phyloP scores from a whole-genome alignment of 1,140 invertebrate species.

The Listronotus oregonensis region DNA sequence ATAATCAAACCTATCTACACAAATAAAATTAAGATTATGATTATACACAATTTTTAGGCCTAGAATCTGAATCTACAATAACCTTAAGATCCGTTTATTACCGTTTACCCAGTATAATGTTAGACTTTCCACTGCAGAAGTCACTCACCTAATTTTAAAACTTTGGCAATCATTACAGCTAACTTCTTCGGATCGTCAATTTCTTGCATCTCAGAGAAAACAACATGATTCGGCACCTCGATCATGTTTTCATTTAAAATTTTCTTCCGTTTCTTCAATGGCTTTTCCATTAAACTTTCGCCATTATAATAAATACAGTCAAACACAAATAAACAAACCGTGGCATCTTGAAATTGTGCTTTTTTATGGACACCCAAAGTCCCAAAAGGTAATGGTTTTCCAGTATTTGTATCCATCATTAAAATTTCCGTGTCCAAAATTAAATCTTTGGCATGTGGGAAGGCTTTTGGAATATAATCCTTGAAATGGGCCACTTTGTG shows the following conservation, averaged over 20 bases:
- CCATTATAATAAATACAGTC: conserved; percentile 94
- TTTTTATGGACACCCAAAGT: conserved; percentile 90
- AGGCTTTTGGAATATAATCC: conserved; percentile 87
- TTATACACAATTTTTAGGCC: too few species aligned
- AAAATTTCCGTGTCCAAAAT: conserved; percentile 92
- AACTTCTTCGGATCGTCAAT: conserved; percentile 76
- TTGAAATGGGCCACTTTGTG: conserved; percentile 90
- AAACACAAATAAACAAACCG: conserved; percentile 91
- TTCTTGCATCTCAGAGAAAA: conserved; percentile 85
- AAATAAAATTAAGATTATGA: too few species aligned
- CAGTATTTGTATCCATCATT: conserved; percentile 83
- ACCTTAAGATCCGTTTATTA: too few species aligned
- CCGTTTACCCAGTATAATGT: too few species aligned
- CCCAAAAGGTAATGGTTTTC: conserved; percentile 90
- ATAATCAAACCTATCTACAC: too few species aligned
- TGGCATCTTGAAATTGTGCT: conserved; percentile 82
- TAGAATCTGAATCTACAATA: too few species aligned
- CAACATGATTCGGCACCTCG: conserved; percentile 81
- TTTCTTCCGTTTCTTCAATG: conserved; percentile 75
- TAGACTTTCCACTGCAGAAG: too few species aligned
- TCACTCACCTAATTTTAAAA: conserved; percentile 62
- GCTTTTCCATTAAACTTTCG: conserved; percentile 78
- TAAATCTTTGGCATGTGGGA: conserved; percentile 82
- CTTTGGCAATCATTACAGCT: conserved; percentile 78
- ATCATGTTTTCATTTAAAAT: conserved; percentile 83